Percentiles rank a stretch among this genome's conserved stretches.
Evolutionary conservation across 2,888 invertebrate species (phyloP).

Genomic region (Ellobium chinense): DNA sequence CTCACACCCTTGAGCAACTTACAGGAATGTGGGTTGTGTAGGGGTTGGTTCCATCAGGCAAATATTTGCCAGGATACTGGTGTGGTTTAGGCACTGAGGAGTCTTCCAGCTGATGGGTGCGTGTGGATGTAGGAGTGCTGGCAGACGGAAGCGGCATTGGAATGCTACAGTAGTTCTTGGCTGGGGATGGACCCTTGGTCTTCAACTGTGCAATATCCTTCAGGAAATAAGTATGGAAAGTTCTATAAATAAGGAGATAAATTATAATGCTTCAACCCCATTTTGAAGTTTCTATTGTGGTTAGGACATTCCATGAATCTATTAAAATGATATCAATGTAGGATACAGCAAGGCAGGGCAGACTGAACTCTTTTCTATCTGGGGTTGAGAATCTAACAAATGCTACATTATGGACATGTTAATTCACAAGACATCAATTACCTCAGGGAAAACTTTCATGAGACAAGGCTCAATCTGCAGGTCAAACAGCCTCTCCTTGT

Average conservation of each 20-base stretch:
- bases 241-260: not conserved
- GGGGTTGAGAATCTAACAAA: too few relatives aligned
- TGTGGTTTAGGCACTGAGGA: constrained; percentile 15
- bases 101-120: not conserved
- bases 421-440: too few relatives aligned
- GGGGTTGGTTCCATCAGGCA: constrained; percentile 74
- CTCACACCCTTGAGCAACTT: constrained; percentile 42
- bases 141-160: constrained; percentile 46
- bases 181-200: constrained; percentile 57
- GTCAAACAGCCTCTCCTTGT: constrained; percentile 73
- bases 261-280: too few relatives aligned
- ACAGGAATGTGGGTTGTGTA: constrained; percentile 67
- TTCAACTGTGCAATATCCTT: constrained; percentile 63
- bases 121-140: not conserved
- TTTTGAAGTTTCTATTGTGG: too few relatives aligned
- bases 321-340: too few relatives aligned
- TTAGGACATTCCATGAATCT: too few relatives aligned
- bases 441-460: constrained; percentile 70
- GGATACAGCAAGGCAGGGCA: too few relatives aligned
- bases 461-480: constrained; percentile 69
- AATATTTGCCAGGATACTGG: constrained; percentile 41
- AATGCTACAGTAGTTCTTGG: constrained; percentile 63
- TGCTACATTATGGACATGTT: too few relatives aligned
- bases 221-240: too few relatives aligned
- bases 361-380: too few relatives aligned